Evolutionary conservation across 1,140 invertebrate genomes (phyloP).

Genomic region (Rhynchophorus ferrugineus): DNA sequence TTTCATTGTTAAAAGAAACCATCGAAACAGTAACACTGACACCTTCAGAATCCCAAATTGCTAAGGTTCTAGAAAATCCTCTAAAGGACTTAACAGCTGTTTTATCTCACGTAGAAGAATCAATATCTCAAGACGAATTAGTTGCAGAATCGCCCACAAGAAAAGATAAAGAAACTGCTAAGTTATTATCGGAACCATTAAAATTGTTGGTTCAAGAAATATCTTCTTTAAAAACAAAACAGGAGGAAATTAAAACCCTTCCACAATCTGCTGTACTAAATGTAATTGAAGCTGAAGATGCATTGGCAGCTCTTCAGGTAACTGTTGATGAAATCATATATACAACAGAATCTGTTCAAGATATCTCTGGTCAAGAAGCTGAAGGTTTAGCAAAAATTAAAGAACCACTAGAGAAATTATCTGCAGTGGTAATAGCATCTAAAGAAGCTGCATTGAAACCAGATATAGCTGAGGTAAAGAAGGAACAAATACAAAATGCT

Average conservation of each 20-base stretch:
- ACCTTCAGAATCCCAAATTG: conserved; percentile 3
- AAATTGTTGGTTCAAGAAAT: conserved; percentile 1
- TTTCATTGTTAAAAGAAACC: conserved; percentile 7
- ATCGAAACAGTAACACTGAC: conserved; percentile 1
- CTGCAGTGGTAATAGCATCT: not conserved
- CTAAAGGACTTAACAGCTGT: conserved; percentile 12
- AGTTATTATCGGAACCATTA: conserved; percentile 2
- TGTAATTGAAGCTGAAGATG: conserved; percentile 7
- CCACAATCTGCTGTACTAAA: conserved; percentile 6
- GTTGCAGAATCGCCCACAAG: not conserved
- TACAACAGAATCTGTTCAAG: not conserved
- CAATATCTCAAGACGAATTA: not conserved
- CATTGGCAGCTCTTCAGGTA: conserved; percentile 3
- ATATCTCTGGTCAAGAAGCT: conserved; percentile 3
- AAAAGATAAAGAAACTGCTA: not conserved
- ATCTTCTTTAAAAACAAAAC: conserved; percentile 13
- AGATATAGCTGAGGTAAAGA: conserved; percentile 11
- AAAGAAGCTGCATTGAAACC: conserved; percentile 7
- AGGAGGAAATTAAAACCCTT: conserved; percentile 2
- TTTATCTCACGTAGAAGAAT: conserved; percentile 12
- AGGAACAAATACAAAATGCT: conserved; percentile 1
- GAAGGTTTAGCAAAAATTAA: not conserved
- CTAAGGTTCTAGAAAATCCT: conserved; percentile 11
- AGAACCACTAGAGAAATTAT: conserved; percentile 9
- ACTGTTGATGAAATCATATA: conserved; percentile 2